These are phyloP conservation scores for Phyllostomus discolor DNA, from an alignment of 2,113 vertebrate genomes.

Conservation along the genomic window DNA sequence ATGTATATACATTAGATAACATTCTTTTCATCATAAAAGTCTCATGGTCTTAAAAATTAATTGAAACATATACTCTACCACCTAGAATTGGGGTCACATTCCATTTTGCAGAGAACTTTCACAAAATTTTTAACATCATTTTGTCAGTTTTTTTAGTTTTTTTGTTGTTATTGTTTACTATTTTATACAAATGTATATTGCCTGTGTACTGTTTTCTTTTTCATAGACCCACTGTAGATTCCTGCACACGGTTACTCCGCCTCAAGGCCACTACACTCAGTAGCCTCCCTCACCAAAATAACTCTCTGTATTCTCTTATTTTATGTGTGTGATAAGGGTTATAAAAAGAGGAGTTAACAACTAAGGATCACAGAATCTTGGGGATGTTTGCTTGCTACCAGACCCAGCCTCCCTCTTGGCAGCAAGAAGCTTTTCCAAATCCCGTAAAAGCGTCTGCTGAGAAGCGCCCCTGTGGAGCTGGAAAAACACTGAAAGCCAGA, in stretches of 20 bases:
- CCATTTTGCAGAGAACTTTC: background rate
- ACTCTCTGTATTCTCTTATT: background rate
- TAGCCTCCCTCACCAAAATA: slow-evolving; percentile 40
- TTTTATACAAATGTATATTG: background rate
- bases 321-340: background rate
- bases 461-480: background rate
- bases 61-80: background rate
- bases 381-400: background rate
- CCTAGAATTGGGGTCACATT: background rate
- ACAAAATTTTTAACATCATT: background rate
- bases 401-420: background rate
- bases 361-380: background rate
- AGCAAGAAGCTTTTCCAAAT: background rate
- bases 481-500: background rate
- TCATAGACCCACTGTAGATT: background rate
- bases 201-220: background rate
- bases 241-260: background rate
- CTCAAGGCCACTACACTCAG: slow-evolving; percentile 15
- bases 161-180: background rate
- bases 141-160: background rate
- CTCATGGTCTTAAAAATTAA: background rate
- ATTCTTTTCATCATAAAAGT: background rate
- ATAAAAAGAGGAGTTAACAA: background rate
- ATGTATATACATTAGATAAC: background rate
- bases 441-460: background rate